Evolutionary conservation across 2,888 invertebrate genomes (phyloP).

Genomic region (Deilephila porcellus): DNA sequence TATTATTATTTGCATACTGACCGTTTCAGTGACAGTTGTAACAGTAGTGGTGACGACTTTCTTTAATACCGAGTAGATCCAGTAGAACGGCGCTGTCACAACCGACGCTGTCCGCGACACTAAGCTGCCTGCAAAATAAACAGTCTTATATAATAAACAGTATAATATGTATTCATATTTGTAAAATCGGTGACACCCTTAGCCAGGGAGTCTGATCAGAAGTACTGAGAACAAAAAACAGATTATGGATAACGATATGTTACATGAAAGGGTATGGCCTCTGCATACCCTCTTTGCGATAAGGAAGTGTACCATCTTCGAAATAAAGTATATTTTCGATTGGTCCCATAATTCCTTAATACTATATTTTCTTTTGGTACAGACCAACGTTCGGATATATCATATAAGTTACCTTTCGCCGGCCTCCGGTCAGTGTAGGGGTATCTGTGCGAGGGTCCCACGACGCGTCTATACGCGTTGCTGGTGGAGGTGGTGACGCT

Average conservation of each 20-base stretch:
- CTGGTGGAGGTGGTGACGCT: conserved; percentile 56
- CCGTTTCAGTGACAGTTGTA: conserved; percentile 76
- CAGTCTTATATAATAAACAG: not conserved
- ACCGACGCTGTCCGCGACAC: conserved; percentile 56
- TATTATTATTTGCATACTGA: conserved; percentile 46
- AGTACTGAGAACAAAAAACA: not conserved
- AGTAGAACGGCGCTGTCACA: conserved; percentile 67
- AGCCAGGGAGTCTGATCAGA: not conserved
- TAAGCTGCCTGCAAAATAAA: conserved; percentile 58
- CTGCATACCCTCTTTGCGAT: no score
- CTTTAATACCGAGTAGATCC: conserved; percentile 68
- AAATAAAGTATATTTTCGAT: no score
- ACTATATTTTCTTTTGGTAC: no score
- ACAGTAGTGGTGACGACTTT: conserved; percentile 70
- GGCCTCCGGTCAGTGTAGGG: conserved; percentile 72
- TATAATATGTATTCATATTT: not conserved
- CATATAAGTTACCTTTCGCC: conserved; percentile 53
- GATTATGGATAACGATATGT: not conserved
- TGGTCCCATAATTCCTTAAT: no score
- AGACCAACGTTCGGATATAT: no score
- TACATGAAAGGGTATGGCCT: no score
- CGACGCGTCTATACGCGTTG: conserved; percentile 60
- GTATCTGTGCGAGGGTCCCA: conserved; percentile 71
- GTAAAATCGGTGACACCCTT: not conserved
- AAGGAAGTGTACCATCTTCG: no score